Conservation (phyloP, 2,888 invertebrate genomes). For the Aphelenchoides bicaudatus region DNA sequence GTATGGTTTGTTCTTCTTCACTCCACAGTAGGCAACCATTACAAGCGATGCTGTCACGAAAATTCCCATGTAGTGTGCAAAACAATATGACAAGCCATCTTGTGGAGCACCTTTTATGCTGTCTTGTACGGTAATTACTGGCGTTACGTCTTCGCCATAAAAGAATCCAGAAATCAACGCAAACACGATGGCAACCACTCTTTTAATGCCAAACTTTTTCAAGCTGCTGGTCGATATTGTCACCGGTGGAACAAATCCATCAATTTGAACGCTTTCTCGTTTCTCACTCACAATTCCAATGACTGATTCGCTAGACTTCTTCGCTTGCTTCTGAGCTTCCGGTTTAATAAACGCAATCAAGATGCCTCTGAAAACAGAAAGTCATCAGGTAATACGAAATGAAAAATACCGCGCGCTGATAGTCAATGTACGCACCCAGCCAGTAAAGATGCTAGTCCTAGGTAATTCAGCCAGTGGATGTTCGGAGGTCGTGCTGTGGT, state of each 20-base stretch:
- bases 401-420: too few species aligned
- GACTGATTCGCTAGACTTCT: too few species aligned
- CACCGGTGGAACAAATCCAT: background rate
- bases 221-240: background rate
- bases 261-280: background rate
- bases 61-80: conserved; percentile 19
- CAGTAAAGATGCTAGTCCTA: conserved; percentile 7
- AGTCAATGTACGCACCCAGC: background rate
- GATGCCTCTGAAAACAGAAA: conserved; percentile 1
- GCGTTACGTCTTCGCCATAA: conserved; percentile 12
- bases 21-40: conserved; percentile 3
- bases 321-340: too few species aligned
- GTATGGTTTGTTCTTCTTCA: conserved; percentile 18
- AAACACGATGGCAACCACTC: background rate
- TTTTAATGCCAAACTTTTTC: background rate
- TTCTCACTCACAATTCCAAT: too few species aligned
- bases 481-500: conserved; percentile 13
- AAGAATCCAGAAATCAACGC: conserved; percentile 10
- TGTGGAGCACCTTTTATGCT: conserved; percentile 13
- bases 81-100: conserved; percentile 13
- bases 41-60: conserved; percentile 20
- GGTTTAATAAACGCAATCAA: conserved; percentile 2
- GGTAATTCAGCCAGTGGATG: background rate
- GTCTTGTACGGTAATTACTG: conserved; percentile 16
- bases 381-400: too few species aligned